A percentile compares a stretch with the other conserved stretches of the same genome.
Conservation (phyloP, 1,140 invertebrate genomes). For the Mya arenaria region DNA sequence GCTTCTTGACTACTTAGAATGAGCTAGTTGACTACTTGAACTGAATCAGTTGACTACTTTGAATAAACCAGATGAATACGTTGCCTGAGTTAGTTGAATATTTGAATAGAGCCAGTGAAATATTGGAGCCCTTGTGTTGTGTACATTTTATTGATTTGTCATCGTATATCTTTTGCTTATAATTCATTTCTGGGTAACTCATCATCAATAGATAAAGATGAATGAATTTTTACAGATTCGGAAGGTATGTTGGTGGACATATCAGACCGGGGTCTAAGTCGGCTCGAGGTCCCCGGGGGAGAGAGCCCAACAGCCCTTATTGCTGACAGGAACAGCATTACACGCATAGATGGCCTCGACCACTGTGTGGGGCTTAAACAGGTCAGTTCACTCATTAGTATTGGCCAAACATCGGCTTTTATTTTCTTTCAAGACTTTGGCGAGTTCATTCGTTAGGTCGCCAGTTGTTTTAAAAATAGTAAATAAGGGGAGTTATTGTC, state of each 20-base stretch:
- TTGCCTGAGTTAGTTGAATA: not conserved
- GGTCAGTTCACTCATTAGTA: too few relatives aligned
- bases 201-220: not conserved
- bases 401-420: too few relatives aligned
- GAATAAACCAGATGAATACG: too few relatives aligned
- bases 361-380: conserved; percentile 90
- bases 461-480: too few relatives aligned
- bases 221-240: conserved; percentile 21
- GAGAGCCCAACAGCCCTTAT: conserved; percentile 87
- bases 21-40: too few relatives aligned
- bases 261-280: conserved; percentile 79
- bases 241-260: conserved; percentile 79
- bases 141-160: not conserved
- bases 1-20: too few relatives aligned
- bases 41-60: too few relatives aligned
- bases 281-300: conserved; percentile 79
- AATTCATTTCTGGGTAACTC: not conserved
- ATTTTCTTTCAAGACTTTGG: too few relatives aligned
- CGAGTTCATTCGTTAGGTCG: too few relatives aligned
- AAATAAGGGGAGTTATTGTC: too few relatives aligned
- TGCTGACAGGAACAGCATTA: conserved; percentile 92
- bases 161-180: not conserved
- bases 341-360: conserved; percentile 93
- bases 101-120: not conserved
- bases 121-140: not conserved